phyloP scores from a whole-genome alignment of 1,140 invertebrate species.

The Probaryconus sp. region DNA sequence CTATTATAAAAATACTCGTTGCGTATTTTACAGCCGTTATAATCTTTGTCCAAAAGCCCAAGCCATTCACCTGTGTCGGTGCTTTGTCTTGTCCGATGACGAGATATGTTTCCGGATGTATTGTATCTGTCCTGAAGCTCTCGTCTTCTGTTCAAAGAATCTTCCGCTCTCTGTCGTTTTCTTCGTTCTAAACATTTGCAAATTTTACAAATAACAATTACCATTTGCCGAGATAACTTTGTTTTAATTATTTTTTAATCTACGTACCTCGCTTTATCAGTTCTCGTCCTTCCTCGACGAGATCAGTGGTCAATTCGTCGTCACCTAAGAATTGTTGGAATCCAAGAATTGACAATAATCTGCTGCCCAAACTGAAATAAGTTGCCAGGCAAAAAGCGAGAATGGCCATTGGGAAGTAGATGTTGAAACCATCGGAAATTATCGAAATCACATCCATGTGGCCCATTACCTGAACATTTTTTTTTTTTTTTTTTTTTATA shows the following conservation, averaged over 20 bases:
- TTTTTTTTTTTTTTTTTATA: slow-evolving; percentile 6
- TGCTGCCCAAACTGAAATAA: slow-evolving; percentile 95
- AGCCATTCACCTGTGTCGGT: slow-evolving; percentile 80
- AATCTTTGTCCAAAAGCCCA: too few relatives aligned
- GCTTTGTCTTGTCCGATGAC: slow-evolving; percentile 79
- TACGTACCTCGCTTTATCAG: slow-evolving; percentile 88
- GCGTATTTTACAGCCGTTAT: too few relatives aligned
- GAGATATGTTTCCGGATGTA: slow-evolving; percentile 75
- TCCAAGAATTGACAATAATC: slow-evolving; percentile 91
- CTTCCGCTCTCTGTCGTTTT: slow-evolving; percentile 87
- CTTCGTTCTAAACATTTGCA: slow-evolving; percentile 83
- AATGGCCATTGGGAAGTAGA: slow-evolving; percentile 99
- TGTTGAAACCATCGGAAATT: slow-evolving; percentile 98
- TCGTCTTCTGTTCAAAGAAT: slow-evolving; percentile 84
- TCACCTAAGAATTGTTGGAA: slow-evolving; percentile 98
- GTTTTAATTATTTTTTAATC: not conserved
- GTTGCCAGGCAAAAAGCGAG: slow-evolving; percentile 95
- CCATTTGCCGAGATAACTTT: not conserved
- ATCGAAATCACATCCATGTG: slow-evolving; percentile 99
- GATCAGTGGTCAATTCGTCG: slow-evolving; percentile 94
- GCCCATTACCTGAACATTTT: slow-evolving; percentile 93
- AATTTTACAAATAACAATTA: slow-evolving; percentile 2
- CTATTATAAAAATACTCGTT: too few relatives aligned
- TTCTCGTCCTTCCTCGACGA: slow-evolving; percentile 95
- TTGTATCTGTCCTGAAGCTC: slow-evolving; percentile 84